Evolutionary conservation across 2,888 invertebrate genomes (phyloP), one percentile per base, ranked within the genome.

Genomic region (Pyrrhosoma nymphula): DNA sequence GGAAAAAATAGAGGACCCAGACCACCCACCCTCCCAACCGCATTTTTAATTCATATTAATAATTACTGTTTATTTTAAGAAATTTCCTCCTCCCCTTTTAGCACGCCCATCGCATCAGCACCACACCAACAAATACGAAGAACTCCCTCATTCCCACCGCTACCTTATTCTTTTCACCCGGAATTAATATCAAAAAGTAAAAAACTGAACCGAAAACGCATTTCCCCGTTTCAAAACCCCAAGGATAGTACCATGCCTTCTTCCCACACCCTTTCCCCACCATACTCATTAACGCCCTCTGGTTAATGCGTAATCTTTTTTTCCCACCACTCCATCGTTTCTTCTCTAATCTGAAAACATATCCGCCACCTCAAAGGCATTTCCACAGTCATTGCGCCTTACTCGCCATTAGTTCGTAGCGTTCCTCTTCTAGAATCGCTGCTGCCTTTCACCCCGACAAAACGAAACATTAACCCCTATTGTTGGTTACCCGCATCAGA

Each of bases 41-140:
- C 60, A 60, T 91, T 63, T 63, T 63, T 91, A 91, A 91, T 91
- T 91, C 63, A 91, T 91, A 91, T 91, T 91, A 91, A 91, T 91
- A 91, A 91, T 91, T 91, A 91, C 91, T 91, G 91, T 91, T 91
- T 91, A 91, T 91, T 91, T 91, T 63, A 91, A 91, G 63, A 63
- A 60, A 56, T 91, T 20, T 47, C 91, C 47, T 47, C 47, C 88
- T 88, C 56, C 63, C 63, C 30, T 35, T 63, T 39, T 63, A 39
- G 18, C 88, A 47, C 88, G 26, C 47, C 39, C 88, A 69, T n/a
- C 69, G 69, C 69, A 69, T 69, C 69, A 47, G 47, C 47, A 47
- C 47, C 47, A 47, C 8, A 8, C 47, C 47, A 8, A 47, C 2
- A 47, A 47, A 47, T n/a, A 20, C n/a, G n/a, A n/a, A 26, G 26